These are phyloP conservation scores for Carterocephalus palaemon DNA, from an alignment of 2,888 invertebrate genomes.

Conservation along the genomic window DNA sequence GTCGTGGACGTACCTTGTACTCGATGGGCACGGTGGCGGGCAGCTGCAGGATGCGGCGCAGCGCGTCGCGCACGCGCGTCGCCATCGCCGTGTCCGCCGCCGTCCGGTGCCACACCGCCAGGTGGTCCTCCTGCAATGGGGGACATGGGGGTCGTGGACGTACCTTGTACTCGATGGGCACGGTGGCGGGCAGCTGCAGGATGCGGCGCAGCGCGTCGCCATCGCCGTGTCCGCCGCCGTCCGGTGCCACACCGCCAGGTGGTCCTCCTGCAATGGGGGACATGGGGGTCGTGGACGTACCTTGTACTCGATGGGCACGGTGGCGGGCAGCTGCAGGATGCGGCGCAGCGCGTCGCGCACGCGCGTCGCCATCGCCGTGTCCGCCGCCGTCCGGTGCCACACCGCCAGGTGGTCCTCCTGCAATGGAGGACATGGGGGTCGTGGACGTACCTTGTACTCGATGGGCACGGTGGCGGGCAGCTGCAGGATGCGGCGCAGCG, in stretches of 20 bases:
- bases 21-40: conserved; percentile 95
- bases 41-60: conserved; percentile 96
- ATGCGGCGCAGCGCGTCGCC: no score
- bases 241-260: no score
- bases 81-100: conserved; percentile 93
- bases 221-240: no score
- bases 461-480: conserved; percentile 94
- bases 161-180: no score
- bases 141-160: no score
- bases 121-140: conserved; percentile 89
- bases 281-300: no score
- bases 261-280: no score
- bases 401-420: conserved; percentile 97
- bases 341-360: conserved; percentile 97
- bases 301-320: conserved; percentile 97
- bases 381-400: conserved; percentile 97
- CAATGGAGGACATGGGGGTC: not conserved
- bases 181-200: no score
- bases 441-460: conserved; percentile 96
- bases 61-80: conserved; percentile 94
- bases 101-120: conserved; percentile 98
- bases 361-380: conserved; percentile 91
- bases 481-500: conserved; percentile 95
- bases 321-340: conserved; percentile 95
- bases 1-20: no score